Evolutionary conservation across 2,888 invertebrate genomes (phyloP), one percentile per base, ranked within the genome.

Genomic region (Drosophila anceps): DNA sequence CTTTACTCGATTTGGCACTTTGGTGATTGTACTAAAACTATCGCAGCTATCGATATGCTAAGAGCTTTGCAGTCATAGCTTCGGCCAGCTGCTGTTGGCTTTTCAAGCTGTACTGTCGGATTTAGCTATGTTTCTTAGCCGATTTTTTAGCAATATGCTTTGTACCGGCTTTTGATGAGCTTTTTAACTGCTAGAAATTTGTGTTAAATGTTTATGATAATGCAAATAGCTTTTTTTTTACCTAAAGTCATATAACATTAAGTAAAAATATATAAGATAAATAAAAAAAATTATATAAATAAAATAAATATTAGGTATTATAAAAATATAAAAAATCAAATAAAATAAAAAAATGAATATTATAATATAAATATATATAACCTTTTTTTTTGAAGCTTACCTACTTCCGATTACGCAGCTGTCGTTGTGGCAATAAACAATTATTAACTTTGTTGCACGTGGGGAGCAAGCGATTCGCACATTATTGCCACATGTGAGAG

Each of bases 401-500:
- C 46, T 64, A 15, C 9, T 12, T 5, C 24, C 24, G 39, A 31
- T 51, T n/a, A 15, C 15, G 18, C 64, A 64, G 64, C 64, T 48
- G 64, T 48, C 64, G 24, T 10, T 64, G 64, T 39, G 65, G 48
- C 64, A 64, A 64, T 64, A 64, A 64, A 64, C 64, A 64, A 64
- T 64, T 64, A 71, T 76, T 46, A 65, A 74, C 77, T 76, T 64
- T 70, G 74, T 74, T 86, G 88, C 82, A 69, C 44, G 62, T 58
- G 71, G 48, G 69, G 44, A 54, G 55, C 43, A 64, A 53, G 55
- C 71, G 71, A 79, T 81, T 81, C 76, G 66, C 88, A 85, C 86
- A 79, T 88, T 84, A 76, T 79, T 76, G 87, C 81, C 88, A 81
- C 72, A 83, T 83, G 88, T 64, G 76, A 51, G 48, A 44, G 61